Evolutionary conservation across 2,797 vertebrate genomes (phyloP).

Genomic region (Spheniscus humboldti): DNA sequence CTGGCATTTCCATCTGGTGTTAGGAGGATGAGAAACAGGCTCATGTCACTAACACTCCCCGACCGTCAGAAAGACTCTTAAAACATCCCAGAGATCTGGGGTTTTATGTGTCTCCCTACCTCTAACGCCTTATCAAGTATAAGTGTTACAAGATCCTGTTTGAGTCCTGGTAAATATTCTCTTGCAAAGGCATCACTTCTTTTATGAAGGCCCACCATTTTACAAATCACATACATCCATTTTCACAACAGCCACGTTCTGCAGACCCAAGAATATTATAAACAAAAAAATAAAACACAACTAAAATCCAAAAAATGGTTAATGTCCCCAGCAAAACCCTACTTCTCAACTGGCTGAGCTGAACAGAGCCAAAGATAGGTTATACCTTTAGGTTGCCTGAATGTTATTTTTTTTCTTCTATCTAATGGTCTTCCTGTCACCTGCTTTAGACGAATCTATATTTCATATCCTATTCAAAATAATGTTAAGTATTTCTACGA

Average conservation of each 20-base stretch:
- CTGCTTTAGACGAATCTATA: not conserved
- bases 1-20: slow-evolving; percentile 66
- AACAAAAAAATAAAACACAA: not conserved
- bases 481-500: not conserved
- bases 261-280: not conserved
- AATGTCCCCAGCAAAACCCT: not conserved
- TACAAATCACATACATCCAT: not conserved
- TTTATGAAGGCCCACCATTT: not conserved
- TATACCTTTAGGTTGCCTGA: not conserved
- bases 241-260: not conserved
- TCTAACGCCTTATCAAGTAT: not conserved
- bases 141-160: not conserved
- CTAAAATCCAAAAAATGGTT: not conserved
- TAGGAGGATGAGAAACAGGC: slow-evolving; percentile 54
- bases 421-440: not conserved
- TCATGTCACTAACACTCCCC: slow-evolving; percentile 26
- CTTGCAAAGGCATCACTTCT: not conserved
- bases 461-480: not conserved
- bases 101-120: slow-evolving; percentile 21
- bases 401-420: not conserved
- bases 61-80: not conserved
- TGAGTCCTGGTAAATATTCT: not conserved
- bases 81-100: not conserved
- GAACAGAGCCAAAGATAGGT: not conserved
- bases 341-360: not conserved